Percentiles rank a stretch among this genome's conserved stretches.
These are phyloP conservation scores for Rhinophrynus dorsalis DNA, from an alignment of 2,797 vertebrate species.

Conservation along the genomic window DNA sequence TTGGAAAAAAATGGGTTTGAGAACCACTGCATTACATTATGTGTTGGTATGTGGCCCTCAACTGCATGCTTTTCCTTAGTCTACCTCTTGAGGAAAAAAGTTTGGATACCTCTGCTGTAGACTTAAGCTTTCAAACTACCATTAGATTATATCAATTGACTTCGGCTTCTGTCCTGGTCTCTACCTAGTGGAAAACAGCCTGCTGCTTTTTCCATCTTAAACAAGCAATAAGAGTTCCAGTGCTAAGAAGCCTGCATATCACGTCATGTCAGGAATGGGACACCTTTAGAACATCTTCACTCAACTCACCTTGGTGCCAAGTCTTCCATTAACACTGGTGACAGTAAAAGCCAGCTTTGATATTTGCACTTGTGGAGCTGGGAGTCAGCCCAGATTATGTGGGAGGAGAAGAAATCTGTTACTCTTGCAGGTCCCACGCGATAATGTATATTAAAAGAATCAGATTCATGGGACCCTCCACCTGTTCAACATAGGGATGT, in stretches of 20 bases:
- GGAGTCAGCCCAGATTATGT: slow-evolving; percentile 16
- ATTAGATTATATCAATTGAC: slow-evolving; percentile 15
- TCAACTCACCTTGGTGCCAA: slow-evolving; percentile 13
- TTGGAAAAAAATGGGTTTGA: no score
- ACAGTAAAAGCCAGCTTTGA: slow-evolving; percentile 11
- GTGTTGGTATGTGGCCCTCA: no score
- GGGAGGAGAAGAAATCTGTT: not conserved
- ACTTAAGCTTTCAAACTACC: not conserved
- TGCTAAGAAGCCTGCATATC: slow-evolving; percentile 14
- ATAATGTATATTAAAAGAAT: not conserved
- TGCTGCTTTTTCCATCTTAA: slow-evolving; percentile 37
- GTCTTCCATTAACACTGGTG: slow-evolving; percentile 38
- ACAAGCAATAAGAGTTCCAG: not conserved
- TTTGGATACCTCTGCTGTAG: no score
- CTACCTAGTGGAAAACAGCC: not conserved
- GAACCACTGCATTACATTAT: no score
- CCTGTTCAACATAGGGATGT: not conserved
- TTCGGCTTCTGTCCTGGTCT: not conserved
- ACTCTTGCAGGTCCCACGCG: not conserved
- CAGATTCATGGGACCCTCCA: not conserved
- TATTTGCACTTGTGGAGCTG: slow-evolving; percentile 27
- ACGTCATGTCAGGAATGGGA: slow-evolving; percentile 14
- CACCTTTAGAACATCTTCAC: slow-evolving; percentile 16
- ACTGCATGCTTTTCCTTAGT: not conserved
- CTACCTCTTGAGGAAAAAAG: no score